Percentiles rank a stretch among this genome's conserved stretches.
Evolutionary conservation across 2,888 invertebrate genomes (phyloP).

Genomic region (Leistus spinibarbis): DNA sequence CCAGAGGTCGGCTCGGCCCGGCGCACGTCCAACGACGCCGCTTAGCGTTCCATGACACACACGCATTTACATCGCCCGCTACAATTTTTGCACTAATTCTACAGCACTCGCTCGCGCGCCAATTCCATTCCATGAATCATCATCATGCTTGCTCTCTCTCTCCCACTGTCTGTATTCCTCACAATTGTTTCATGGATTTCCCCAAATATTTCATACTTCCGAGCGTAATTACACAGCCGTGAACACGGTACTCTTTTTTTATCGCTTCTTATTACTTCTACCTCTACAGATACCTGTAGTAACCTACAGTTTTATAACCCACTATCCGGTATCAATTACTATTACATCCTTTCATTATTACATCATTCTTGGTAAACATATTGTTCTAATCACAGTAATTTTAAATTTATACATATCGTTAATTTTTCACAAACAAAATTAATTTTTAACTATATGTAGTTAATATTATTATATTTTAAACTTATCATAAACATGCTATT

Average conservation of each 20-base stretch:
- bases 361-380: background rate
- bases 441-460: too few species aligned
- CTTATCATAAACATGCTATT: too few species aligned
- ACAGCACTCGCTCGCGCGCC: background rate
- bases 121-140: conserved; percentile 18
- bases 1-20: background rate
- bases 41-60: conserved; percentile 6
- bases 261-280: background rate
- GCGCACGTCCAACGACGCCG: background rate
- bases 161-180: background rate
- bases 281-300: background rate
- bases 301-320: background rate
- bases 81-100: conserved; percentile 3
- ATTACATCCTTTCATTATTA: background rate
- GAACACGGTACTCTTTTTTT: conserved; percentile 13
- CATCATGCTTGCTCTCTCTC: background rate
- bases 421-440: background rate
- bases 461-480: too few species aligned
- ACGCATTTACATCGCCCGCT: background rate
- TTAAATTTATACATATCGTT: background rate
- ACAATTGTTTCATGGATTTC: conserved; percentile 3
- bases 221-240: conserved; percentile 7
- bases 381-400: background rate
- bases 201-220: conserved; percentile 30
- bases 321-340: conserved; percentile 5